A percentile compares a stretch with the other conserved stretches of the same genome.
Conservation (phyloP, 2,797 vertebrate genomes). For the Carcharodon carcharias region DNA sequence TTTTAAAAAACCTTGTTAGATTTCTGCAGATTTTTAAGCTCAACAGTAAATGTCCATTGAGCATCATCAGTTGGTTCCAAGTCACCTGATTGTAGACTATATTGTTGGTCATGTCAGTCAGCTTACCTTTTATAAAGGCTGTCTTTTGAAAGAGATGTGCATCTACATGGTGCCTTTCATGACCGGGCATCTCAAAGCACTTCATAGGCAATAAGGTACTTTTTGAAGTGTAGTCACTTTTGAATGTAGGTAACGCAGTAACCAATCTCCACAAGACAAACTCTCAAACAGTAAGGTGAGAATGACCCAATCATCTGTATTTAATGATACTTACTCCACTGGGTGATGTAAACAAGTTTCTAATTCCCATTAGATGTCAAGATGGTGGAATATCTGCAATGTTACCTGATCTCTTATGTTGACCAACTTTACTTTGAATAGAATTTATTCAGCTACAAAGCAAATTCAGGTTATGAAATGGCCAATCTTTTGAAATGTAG, state of each 20-base stretch:
- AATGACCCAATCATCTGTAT: background rate
- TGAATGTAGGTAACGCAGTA: background rate
- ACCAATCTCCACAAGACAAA: background rate
- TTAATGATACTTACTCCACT: background rate
- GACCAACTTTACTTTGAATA: no score
- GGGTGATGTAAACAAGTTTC: background rate
- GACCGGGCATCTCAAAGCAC: background rate
- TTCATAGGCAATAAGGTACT: no score
- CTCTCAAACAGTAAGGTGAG: background rate
- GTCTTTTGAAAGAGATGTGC: background rate
- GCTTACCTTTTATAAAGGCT: background rate
- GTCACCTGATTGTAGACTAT: background rate
- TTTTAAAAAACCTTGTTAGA: background rate
- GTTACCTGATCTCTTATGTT: no score
- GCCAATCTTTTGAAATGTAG: no score
- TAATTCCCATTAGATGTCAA: background rate
- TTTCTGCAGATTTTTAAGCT: background rate
- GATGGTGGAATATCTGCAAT: background rate
- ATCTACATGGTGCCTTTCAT: background rate
- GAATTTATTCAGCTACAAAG: no score
- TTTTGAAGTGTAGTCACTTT: background rate
- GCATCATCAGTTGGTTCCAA: background rate
- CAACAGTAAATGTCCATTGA: background rate
- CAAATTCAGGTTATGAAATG: no score
- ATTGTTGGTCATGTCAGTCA: background rate